Conservation (phyloP, 1,140 invertebrate species). For the Phortica variegata region DNA sequence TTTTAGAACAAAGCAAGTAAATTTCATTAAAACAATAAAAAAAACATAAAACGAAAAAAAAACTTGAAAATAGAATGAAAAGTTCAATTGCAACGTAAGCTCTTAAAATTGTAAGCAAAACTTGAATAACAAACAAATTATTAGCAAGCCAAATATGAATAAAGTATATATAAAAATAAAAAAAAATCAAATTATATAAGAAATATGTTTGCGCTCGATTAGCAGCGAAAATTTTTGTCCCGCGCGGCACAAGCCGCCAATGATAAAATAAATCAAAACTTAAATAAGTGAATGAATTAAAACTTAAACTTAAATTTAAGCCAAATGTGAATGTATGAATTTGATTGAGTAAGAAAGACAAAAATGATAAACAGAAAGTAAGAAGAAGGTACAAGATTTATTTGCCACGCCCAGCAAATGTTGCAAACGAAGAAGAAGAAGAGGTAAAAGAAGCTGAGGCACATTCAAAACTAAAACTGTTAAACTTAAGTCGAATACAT, state of each 20-base stretch:
- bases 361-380: slow-evolving; percentile 3
- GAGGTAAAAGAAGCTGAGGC: too few species aligned
- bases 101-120: slow-evolving; percentile 40
- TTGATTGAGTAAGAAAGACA: slow-evolving; percentile 15
- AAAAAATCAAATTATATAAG: slow-evolving; percentile 5
- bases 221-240: background rate
- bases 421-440: too few species aligned
- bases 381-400: slow-evolving; percentile 8
- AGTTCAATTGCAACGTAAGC: slow-evolving; percentile 23
- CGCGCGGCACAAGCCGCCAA: slow-evolving; percentile 6
- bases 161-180: slow-evolving; percentile 3
- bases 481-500: slow-evolving; percentile 34
- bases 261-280: slow-evolving; percentile 1
- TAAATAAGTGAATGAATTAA: slow-evolving; percentile 18
- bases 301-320: slow-evolving; percentile 19
- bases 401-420: slow-evolving; percentile 19
- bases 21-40: slow-evolving; percentile 1
- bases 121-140: slow-evolving; percentile 7
- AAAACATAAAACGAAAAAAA: background rate
- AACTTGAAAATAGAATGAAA: background rate
- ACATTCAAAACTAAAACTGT: slow-evolving; percentile 20
- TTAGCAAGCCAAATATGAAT: slow-evolving; percentile 9
- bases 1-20: slow-evolving; percentile 3
- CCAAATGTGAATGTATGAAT: slow-evolving; percentile 27
- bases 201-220: too few species aligned